phyloP scores from a whole-genome alignment of 2,888 invertebrate genomes.

The Odontocerum albicorne region DNA sequence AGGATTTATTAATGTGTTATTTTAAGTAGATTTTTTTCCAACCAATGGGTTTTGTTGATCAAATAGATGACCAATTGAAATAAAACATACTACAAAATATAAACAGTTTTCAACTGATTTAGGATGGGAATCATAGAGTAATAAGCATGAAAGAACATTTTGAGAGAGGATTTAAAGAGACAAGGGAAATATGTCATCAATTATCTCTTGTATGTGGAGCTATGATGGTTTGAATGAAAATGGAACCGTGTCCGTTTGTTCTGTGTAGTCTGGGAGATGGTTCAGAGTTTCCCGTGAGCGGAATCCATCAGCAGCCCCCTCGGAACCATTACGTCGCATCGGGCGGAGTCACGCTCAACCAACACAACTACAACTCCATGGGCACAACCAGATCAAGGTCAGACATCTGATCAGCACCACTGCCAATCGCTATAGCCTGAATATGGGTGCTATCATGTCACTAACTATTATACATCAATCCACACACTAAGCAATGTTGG shows the following conservation, averaged over 20 bases:
- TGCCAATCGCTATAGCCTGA: conserved; percentile 13
- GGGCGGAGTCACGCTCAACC: conserved; percentile 55
- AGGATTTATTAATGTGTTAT: too few species aligned
- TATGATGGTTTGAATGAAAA: not conserved
- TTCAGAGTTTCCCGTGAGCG: conserved; percentile 80
- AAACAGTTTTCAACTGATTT: too few species aligned
- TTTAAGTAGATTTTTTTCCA: too few species aligned
- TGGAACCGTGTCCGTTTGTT: conserved; percentile 18
- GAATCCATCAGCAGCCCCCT: conserved; percentile 63
- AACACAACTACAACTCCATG: conserved; percentile 79
- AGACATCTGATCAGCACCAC: conserved; percentile 49
- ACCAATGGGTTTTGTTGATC: too few species aligned
- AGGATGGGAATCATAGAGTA: too few species aligned
- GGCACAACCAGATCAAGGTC: conserved; percentile 83
- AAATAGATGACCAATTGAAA: too few species aligned
- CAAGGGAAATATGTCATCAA: too few species aligned
- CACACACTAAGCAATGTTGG: too few species aligned
- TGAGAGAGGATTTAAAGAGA: too few species aligned
- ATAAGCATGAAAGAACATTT: too few species aligned
- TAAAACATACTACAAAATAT: too few species aligned
- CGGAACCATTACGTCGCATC: conserved; percentile 47
- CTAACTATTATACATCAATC: not conserved
- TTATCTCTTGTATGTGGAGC: too few species aligned
- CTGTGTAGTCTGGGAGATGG: conserved; percentile 84
- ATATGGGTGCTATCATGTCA: not conserved